Percentiles rank a stretch among this genome's conserved stretches.
phyloP scores from a whole-genome alignment of 1,140 invertebrate species.

The Diorhabda sublineata region DNA sequence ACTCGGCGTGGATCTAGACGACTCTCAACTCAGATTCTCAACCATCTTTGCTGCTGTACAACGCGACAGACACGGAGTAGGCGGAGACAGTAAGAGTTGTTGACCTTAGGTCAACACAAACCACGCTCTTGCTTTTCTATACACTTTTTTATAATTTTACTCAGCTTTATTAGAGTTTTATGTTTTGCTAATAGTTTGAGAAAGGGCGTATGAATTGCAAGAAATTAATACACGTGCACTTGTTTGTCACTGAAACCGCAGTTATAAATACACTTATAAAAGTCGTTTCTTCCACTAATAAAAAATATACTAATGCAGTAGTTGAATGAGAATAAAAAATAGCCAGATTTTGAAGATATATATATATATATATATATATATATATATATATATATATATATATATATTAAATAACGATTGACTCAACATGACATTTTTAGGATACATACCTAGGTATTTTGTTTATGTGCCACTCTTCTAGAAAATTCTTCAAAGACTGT shows the following conservation, averaged over 20 bases:
- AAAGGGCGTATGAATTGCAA: background rate
- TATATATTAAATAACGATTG: too few relatives aligned
- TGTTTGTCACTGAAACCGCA: background rate
- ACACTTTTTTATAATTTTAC: conserved; percentile 25
- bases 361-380: too few relatives aligned
- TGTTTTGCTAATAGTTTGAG: background rate
- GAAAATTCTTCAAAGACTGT: too few relatives aligned
- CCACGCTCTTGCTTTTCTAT: conserved; percentile 29
- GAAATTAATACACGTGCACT: background rate
- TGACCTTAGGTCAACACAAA: conserved; percentile 46
- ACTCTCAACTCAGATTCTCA: conserved; percentile 7
- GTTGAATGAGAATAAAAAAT: too few relatives aligned
- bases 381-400: too few relatives aligned
- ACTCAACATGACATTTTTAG: too few relatives aligned
- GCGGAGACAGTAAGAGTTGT: conserved; percentile 47
- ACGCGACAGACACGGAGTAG: conserved; percentile 43
- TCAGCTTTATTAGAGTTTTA: conserved; percentile 6
- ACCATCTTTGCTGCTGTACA: conserved; percentile 37
- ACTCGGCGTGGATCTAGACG: conserved; percentile 5
- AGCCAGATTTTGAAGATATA: too few relatives aligned
- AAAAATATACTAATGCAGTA: too few relatives aligned
- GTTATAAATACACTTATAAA: too few relatives aligned
- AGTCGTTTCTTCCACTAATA: too few relatives aligned
- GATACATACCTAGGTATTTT: too few relatives aligned
- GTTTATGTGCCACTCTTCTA: too few relatives aligned